These are phyloP conservation scores for Tinamus major DNA, from an alignment of 2,797 vertebrate species.

Conservation along the genomic window DNA sequence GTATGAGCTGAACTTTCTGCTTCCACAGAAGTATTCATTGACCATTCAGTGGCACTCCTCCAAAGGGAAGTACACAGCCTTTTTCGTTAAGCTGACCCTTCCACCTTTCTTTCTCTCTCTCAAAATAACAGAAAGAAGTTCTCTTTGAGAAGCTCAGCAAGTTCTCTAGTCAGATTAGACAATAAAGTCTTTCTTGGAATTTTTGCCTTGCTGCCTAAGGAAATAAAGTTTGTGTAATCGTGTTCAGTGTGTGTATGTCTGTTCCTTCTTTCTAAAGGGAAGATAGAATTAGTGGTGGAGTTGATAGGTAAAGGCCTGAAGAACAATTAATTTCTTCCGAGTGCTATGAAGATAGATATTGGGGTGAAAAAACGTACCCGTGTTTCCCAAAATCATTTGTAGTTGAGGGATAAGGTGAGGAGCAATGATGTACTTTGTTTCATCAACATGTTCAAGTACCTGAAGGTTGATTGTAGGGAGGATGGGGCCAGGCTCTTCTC, in stretches of 20 bases:
- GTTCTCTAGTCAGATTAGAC: background rate
- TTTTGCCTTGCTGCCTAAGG: background rate
- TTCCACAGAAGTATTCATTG: background rate
- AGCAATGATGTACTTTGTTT: background rate
- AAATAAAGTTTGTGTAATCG: background rate
- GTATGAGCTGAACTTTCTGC: slow-evolving; percentile 14
- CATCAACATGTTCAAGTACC: too few species aligned
- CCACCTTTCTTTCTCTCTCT: background rate
- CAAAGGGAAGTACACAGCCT: background rate
- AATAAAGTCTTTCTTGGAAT: background rate
- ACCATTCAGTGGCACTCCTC: slow-evolving; percentile 12
- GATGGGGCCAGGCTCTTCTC: too few species aligned
- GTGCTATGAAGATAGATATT: background rate
- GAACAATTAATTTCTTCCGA: background rate
- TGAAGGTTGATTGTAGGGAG: too few species aligned
- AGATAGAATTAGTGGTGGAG: background rate
- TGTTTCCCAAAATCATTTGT: background rate
- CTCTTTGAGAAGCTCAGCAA: background rate
- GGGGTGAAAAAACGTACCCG: background rate
- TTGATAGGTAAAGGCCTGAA: background rate
- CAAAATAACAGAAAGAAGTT: background rate
- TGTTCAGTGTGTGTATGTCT: background rate
- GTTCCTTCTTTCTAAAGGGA: background rate
- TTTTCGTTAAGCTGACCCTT: background rate
- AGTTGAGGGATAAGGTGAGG: background rate